phyloP scores from a whole-genome alignment of 2,888 invertebrate genomes.

The Hymenopus coronatus region DNA sequence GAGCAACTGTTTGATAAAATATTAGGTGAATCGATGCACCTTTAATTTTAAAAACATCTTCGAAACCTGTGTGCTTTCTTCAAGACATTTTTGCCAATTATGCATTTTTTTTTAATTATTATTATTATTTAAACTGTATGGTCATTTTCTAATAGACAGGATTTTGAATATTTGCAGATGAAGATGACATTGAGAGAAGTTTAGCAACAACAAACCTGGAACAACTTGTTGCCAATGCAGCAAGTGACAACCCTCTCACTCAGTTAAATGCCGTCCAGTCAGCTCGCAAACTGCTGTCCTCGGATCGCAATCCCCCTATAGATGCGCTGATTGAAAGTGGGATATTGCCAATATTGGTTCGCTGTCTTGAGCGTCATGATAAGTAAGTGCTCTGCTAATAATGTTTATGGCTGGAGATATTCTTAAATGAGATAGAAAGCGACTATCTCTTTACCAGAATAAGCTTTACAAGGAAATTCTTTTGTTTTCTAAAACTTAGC shows the following conservation, averaged over 20 bases:
- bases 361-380: conserved; percentile 81
- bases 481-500: too few relatives aligned
- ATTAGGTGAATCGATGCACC: too few relatives aligned
- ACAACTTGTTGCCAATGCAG: conserved; percentile 83
- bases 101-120: too few relatives aligned
- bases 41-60: too few relatives aligned
- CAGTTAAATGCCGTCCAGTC: conserved; percentile 92
- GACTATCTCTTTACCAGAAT: too few relatives aligned
- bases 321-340: conserved; percentile 92
- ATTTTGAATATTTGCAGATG: conserved; percentile 50
- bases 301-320: conserved; percentile 97
- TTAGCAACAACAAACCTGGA: conserved; percentile 71
- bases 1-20: too few relatives aligned
- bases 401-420: too few relatives aligned
- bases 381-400: conserved; percentile 48
- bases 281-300: conserved; percentile 91
- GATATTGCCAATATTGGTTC: conserved; percentile 90
- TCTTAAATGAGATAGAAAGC: too few relatives aligned
- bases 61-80: too few relatives aligned
- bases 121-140: too few relatives aligned
- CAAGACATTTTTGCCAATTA: too few relatives aligned
- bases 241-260: conserved; percentile 72
- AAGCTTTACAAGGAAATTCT: not conserved
- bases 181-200: conserved; percentile 69
- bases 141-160: too few relatives aligned